Conservation (phyloP, 1,140 invertebrate species). For the Bathynomus jamesi region DNA sequence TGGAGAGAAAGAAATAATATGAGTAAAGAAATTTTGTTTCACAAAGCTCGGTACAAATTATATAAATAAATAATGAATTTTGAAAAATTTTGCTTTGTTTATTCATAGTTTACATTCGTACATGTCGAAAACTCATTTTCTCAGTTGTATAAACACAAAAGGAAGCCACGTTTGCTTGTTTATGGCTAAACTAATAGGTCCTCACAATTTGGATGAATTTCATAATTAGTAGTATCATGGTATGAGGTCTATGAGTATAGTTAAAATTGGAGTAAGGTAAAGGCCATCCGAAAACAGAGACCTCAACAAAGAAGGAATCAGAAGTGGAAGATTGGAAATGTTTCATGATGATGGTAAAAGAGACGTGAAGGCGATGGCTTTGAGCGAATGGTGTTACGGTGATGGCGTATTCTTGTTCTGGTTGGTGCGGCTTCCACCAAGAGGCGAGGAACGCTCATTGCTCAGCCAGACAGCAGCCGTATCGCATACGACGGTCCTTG, state of each 20-base stretch:
- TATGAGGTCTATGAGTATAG: not conserved
- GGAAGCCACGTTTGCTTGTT: not conserved
- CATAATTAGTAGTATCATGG: not conserved
- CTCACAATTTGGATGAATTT: too few species aligned
- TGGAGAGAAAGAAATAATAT: too few species aligned
- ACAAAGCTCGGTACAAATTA: too few species aligned
- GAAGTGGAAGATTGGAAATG: not conserved
- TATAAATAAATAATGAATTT: too few species aligned
- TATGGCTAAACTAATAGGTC: too few species aligned
- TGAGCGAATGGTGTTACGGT: not conserved
- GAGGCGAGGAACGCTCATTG: not conserved
- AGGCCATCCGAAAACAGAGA: not conserved
- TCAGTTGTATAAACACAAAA: not conserved
- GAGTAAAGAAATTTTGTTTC: too few species aligned
- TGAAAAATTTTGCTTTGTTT: too few species aligned
- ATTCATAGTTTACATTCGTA: too few species aligned
- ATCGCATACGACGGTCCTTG: not conserved
- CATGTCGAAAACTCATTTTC: too few species aligned
- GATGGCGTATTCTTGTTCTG: constrained; percentile 1
- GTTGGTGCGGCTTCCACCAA: not conserved
- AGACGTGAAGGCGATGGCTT: not conserved
- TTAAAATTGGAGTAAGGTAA: not conserved
- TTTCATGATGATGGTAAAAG: not conserved
- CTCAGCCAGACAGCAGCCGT: not conserved
- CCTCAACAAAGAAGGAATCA: not conserved